Base-by-base conservation (phyloP, 2,888 invertebrate species). In the Leucoma salicis region DNA sequence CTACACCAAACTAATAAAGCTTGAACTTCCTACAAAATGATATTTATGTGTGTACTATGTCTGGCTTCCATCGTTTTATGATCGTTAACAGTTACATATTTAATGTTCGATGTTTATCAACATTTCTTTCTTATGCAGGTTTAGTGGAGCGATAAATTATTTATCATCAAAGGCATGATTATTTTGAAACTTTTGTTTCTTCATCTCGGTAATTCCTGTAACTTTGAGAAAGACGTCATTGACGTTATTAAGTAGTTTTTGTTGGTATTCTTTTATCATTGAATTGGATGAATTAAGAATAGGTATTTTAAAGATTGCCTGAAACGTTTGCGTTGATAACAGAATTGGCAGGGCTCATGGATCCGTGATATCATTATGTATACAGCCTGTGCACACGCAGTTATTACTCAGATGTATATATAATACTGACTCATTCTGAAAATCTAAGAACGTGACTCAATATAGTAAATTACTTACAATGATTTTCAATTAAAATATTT, bases 81-180 rank as follows among this genome's bases (percentile, higher is more conserved):
- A 87, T 86, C 80, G 77, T 82, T 86, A 85, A 86, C 87, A 86
- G 89, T 89, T 88, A 87, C 86, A 88, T 88, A 87, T 87, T 87
- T 86, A 85, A 87, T 87, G 84, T 83, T 82, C 85, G 82, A 85
- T 88, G 89, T 89, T 88, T 89, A 89, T 89, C 87, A 89, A 88
- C 88, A 89, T 81, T 87, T 88, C 83, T 88, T 89, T 88, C 87
- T 88, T 85, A 85, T 86, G 78, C 84, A 84, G 82, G 82, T 85
- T 88, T 88, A 89, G 81, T 86, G 84, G 66, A 41, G 82, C 80
- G 65, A 77, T 89, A 88, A 89, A 88, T 88, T 86, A 88, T 84
- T 81, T 84, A 82, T 86, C 88, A 82, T 89, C 88, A 89, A 89
- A 89, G 86, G 76, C 71, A 74, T 65, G 80, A 78, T 84, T 84